Conservation (phyloP, 2,113 vertebrate genomes). For the Xenopus tropicalis region UCB_Xtro_10.0 CM004448.2:61433501-61434000, state of each 20-base stretch:
- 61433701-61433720: slow-evolving; percentile 10
- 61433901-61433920: too few relatives aligned
- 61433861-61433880: too few relatives aligned
- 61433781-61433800: too few relatives aligned
- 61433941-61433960: too few relatives aligned
- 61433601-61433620: neutral
- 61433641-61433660: slow-evolving; percentile 11
- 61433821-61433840: too few relatives aligned
- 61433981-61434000: too few relatives aligned
- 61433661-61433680: neutral
- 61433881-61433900: too few relatives aligned
- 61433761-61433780: neutral
- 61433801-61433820: too few relatives aligned
- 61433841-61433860: too few relatives aligned
- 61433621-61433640: neutral
- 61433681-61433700: neutral
- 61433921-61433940: too few relatives aligned
- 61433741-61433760: neutral
- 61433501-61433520: slow-evolving; percentile 21
- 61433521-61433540: neutral
- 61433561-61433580: slow-evolving; percentile 10
- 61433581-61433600: slow-evolving; percentile 31
- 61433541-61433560: slow-evolving; percentile 4
- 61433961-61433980: too few relatives aligned
- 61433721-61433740: neutral